Percentiles rank a stretch among this genome's conserved stretches.
These are phyloP conservation scores for Pheosia gnoma DNA, from an alignment of 2,888 invertebrate species.

Conservation along the genomic window DNA sequence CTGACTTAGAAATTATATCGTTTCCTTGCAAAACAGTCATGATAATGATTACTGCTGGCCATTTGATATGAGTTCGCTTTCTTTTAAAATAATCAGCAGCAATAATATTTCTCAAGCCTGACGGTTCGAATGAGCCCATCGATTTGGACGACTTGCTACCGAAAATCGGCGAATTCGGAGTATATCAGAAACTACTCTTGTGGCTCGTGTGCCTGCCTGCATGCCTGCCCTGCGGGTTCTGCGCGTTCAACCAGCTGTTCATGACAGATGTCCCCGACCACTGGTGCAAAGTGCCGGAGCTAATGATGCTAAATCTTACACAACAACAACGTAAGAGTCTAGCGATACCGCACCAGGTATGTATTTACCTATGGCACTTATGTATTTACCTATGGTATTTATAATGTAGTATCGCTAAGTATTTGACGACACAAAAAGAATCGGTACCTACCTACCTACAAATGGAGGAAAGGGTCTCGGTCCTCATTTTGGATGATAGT, in stretches of 20 bases:
- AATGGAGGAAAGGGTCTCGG: background rate
- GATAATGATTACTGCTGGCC: no score
- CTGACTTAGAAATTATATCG: no score
- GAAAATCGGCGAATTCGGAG: constrained; percentile 94
- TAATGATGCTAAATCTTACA: constrained; percentile 81
- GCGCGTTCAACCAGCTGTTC: constrained; percentile 96
- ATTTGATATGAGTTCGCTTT: no score
- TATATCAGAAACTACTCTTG: constrained; percentile 92
- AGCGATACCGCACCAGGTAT: constrained; percentile 86
- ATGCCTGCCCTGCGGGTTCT: constrained; percentile 95
- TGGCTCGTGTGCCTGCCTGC: constrained; percentile 95
- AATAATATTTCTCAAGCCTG: constrained; percentile 10
- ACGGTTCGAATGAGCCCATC: constrained; percentile 69
- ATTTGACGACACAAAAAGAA: no score
- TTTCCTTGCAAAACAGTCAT: no score
- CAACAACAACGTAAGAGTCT: constrained; percentile 84
- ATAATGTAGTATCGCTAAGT: no score
- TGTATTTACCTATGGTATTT: background rate
- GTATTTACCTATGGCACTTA: constrained; percentile 37
- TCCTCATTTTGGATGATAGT: background rate
- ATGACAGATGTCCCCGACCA: constrained; percentile 94
- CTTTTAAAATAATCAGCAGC: background rate
- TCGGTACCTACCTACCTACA: no score
- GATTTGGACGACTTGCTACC: constrained; percentile 94
- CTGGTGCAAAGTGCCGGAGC: constrained; percentile 91